Conservation (phyloP, 2,888 invertebrate species). For the Nymphalis polychloros region DNA sequence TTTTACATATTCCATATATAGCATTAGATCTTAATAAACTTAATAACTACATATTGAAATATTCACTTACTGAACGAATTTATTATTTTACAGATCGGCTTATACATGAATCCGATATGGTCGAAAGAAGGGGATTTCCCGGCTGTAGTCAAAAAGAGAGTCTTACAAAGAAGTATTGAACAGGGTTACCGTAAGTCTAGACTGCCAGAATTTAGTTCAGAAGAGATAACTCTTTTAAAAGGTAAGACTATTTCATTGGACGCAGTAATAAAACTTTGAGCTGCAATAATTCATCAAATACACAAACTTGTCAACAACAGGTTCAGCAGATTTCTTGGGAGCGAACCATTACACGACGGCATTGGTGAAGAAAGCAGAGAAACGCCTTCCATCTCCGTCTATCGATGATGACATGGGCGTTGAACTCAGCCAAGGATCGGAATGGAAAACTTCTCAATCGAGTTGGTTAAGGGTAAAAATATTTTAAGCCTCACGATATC, state of each 20-base stretch:
- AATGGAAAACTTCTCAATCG: slow-evolving; percentile 57
- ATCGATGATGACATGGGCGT: slow-evolving; percentile 52
- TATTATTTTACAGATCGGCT: slow-evolving; percentile 56
- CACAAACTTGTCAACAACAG: slow-evolving; percentile 41
- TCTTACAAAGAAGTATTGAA: slow-evolving; percentile 59
- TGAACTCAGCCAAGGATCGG: slow-evolving; percentile 45
- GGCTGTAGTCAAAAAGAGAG: slow-evolving; percentile 48
- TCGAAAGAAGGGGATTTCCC: slow-evolving; percentile 77
- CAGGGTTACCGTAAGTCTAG: slow-evolving; percentile 60
- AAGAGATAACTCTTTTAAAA: slow-evolving; percentile 59
- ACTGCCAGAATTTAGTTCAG: slow-evolving; percentile 51
- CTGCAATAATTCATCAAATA: not conserved
- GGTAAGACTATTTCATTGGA: slow-evolving; percentile 45
- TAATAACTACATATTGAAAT: too few species aligned
- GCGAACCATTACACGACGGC: slow-evolving; percentile 70
- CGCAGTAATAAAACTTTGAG: not conserved
- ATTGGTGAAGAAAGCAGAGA: slow-evolving; percentile 45
- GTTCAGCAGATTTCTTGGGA: slow-evolving; percentile 71
- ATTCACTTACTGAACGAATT: not conserved
- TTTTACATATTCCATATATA: too few species aligned
- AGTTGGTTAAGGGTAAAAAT: slow-evolving; percentile 60
- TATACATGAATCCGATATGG: slow-evolving; percentile 76
- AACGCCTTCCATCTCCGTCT: slow-evolving; percentile 43
- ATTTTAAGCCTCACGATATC: too few species aligned
- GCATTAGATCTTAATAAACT: too few species aligned